phyloP scores from a whole-genome alignment of 1,140 invertebrate genomes.

The Diachasmimorpha longicaudata region DNA sequence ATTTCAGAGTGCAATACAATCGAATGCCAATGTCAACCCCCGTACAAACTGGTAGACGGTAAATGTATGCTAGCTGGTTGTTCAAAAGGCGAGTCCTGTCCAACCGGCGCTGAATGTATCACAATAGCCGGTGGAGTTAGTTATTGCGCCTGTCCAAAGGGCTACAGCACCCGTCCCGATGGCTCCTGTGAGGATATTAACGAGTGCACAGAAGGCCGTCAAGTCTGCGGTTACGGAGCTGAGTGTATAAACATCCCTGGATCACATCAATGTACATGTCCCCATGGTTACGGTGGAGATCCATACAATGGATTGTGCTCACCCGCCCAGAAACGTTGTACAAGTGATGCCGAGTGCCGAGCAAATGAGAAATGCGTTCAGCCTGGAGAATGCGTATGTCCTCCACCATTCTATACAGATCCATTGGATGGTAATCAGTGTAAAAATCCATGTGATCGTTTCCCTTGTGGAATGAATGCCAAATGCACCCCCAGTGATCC shows the following conservation, averaged over 20 bases:
- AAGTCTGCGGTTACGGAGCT: slow-evolving; percentile 83
- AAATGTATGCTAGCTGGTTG: slow-evolving; percentile 86
- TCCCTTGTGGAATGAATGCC: slow-evolving; percentile 89
- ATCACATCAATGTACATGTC: slow-evolving; percentile 82
- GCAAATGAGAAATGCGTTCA: slow-evolving; percentile 89
- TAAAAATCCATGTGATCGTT: slow-evolving; percentile 86
- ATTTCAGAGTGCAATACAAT: slow-evolving; percentile 76
- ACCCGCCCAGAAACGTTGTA: slow-evolving; percentile 79
- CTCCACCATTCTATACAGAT: slow-evolving; percentile 86
- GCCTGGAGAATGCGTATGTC: slow-evolving; percentile 87
- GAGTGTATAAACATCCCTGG: slow-evolving; percentile 83
- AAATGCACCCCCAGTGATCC: slow-evolving; percentile 90
- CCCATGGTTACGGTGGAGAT: slow-evolving; percentile 73
- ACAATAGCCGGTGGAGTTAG: slow-evolving; percentile 87
- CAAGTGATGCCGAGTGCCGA: slow-evolving; percentile 81
- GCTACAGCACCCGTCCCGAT: slow-evolving; percentile 74
- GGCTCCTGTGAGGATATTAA: slow-evolving; percentile 84
- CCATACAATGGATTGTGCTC: slow-evolving; percentile 73
- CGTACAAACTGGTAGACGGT: slow-evolving; percentile 81
- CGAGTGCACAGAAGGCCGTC: slow-evolving; percentile 78
- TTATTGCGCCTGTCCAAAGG: slow-evolving; percentile 87
- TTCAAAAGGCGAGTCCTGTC: slow-evolving; percentile 77
- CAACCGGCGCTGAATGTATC: slow-evolving; percentile 84
- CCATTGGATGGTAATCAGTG: slow-evolving; percentile 80
- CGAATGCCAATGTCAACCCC: slow-evolving; percentile 85